Evolutionary conservation across 2,113 vertebrate species (phyloP).

Genomic region (Cricetomys ansorgei): DNA sequence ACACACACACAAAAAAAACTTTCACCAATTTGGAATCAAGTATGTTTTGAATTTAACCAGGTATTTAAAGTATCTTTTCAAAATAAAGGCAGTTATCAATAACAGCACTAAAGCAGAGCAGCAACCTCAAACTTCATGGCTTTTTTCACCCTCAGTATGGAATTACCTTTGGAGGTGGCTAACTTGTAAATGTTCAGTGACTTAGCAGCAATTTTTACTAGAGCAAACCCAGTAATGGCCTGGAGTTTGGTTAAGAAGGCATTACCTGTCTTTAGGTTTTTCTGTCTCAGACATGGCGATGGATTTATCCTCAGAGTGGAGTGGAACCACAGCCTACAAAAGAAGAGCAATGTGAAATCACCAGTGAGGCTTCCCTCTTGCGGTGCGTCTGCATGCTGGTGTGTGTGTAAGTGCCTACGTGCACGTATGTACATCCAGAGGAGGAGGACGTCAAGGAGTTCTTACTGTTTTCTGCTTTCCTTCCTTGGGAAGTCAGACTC

Average conservation of each 20-base stretch:
- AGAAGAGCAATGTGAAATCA: neutral
- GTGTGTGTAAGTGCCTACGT: neutral
- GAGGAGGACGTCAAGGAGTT: neutral
- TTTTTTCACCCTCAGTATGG: slow-evolving; percentile 9
- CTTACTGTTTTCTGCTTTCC: neutral
- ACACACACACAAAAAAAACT: neutral
- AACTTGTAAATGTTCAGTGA: neutral
- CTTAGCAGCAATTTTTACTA: neutral
- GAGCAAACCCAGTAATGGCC: neutral
- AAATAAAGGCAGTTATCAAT: neutral
- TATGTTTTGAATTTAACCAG: slow-evolving; percentile 17
- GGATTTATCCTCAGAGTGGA: slow-evolving; percentile 59
- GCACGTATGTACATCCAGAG: neutral
- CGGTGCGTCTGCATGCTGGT: neutral
- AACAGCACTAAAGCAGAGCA: neutral
- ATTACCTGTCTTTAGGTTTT: slow-evolving; percentile 82
- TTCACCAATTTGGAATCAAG: neutral
- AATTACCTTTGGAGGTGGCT: slow-evolving; percentile 1
- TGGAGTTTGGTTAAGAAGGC: neutral
- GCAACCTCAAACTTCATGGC: neutral
- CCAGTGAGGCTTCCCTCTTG: neutral
- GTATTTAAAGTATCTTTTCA: neutral
- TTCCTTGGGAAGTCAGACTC: no score
- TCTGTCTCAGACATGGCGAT: slow-evolving; percentile 56
- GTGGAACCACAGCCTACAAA: slow-evolving; percentile 74